A percentile compares a stretch with the other conserved stretches of the same genome.
Conservation (phyloP, 2,113 vertebrate genomes). For the Datnioides undecimradiatus region DNA sequence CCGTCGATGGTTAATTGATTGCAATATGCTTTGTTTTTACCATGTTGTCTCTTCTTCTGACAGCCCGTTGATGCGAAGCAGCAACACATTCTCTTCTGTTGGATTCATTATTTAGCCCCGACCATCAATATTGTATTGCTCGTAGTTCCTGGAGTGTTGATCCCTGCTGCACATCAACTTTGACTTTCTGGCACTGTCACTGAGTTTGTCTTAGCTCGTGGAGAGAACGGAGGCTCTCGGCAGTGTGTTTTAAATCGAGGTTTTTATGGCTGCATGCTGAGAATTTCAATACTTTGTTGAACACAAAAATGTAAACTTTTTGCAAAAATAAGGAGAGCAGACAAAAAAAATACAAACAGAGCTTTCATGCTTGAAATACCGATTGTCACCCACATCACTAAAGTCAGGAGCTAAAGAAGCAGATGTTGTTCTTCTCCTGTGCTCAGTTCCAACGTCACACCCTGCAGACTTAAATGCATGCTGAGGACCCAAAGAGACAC, state of each 20-base stretch:
- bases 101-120: slow-evolving; percentile 68
- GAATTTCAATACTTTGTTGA: not conserved
- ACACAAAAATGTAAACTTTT: not conserved
- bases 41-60: slow-evolving; percentile 6
- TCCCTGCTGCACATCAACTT: slow-evolving; percentile 33
- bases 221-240: not conserved
- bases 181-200: slow-evolving; percentile 43
- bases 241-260: not conserved
- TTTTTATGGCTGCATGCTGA: not conserved
- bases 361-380: slow-evolving; percentile 1
- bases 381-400: not conserved
- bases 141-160: slow-evolving; percentile 43
- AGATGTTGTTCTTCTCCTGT: not conserved
- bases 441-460: not conserved
- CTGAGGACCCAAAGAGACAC: not conserved
- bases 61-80: slow-evolving; percentile 10
- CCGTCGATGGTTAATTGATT: slow-evolving; percentile 32
- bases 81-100: slow-evolving; percentile 45
- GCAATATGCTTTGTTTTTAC: not conserved
- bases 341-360: not conserved
- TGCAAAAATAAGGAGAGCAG: not conserved
- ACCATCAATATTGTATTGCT: slow-evolving; percentile 62
- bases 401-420: not conserved
- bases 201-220: slow-evolving; percentile 11
- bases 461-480: no score